Base-by-base conservation (phyloP, 2,888 invertebrate genomes). In the Drosophila neutralis region DNA sequence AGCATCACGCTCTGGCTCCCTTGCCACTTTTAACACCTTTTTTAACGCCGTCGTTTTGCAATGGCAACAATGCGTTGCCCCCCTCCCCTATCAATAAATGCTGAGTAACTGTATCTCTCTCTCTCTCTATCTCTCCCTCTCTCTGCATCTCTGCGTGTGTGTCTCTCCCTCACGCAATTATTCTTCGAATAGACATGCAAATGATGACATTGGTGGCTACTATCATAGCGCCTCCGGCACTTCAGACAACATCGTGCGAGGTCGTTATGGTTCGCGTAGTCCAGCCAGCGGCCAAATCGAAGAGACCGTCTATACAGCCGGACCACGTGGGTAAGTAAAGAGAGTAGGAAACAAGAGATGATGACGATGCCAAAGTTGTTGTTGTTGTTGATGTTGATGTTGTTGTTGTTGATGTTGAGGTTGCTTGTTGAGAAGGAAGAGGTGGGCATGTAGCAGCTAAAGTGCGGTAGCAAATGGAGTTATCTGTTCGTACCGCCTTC, bases 231-330 rank as follows among this genome's bases (percentile, higher is more conserved):
- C 93, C 68, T 92, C 94, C 69, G 95, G 96, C 38, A 95, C 95
- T 85, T 95, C 94, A 48, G 95, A 95, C 91, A 94, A 95, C 80
- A 94, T 95, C 54, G 96, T 96, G 29, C 94, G 95, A 70, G 96
- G 96, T 63, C 94, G 96, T 91, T 96, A 96, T 91, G 96, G 96
- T 53, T 95, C 95, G 72, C 94, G 95, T 84, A 96, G 96, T 92
- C 95, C 96, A n/a, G 95, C 94, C 73, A 95, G 95, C 76, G 96
- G 96, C 62, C 94, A 94, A 57, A 94, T 96, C 59, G 95, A 96
- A 87, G 95, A 95, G 89, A 96, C 95, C 4, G 94, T 95, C 51
- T 97, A 96, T 91, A 95, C 96, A 11, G 96, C 96, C 49, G 97
- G 97, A 67, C 95, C 96, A 73, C 94, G 96, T 92, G 97, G 97